Evolutionary conservation across 2,797 vertebrate species (phyloP).

Genomic region (Lacerta agilis): DNA sequence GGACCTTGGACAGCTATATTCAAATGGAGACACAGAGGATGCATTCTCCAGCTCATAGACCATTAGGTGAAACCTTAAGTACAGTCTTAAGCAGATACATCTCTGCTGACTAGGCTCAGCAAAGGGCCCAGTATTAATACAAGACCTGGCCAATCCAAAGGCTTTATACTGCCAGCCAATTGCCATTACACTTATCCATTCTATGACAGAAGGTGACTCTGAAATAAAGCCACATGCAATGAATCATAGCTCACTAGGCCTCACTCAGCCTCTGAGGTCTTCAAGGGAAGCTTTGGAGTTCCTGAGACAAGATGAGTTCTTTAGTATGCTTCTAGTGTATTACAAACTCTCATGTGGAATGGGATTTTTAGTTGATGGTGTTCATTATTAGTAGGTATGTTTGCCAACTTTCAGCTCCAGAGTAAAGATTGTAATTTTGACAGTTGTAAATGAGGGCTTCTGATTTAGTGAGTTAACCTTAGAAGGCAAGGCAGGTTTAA

Average conservation of each 20-base stretch:
- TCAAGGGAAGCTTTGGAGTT: neutral
- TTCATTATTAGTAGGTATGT: constrained; percentile 36
- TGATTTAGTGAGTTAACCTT: constrained; percentile 75
- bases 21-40: neutral
- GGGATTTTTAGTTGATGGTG: constrained; percentile 51
- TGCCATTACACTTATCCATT: neutral
- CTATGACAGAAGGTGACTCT: neutral
- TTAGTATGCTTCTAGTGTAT: constrained; percentile 15
- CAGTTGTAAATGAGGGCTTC: constrained; percentile 65
- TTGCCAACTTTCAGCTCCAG: constrained; percentile 61
- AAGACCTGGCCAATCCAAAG: neutral
- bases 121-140: neutral
- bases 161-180: neutral
- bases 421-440: constrained; percentile 55
- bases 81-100: neutral
- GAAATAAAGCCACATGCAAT: neutral
- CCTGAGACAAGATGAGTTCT: neutral
- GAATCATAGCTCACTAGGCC: neutral
- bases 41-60: no score
- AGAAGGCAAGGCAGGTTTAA: constrained; percentile 78
- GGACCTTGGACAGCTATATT: no score
- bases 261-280: neutral
- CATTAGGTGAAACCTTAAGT: neutral
- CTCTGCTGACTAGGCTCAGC: neutral
- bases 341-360: constrained; percentile 31